Conservation (phyloP, 2,888 invertebrate species). For the Caenorhabditis angaria region DNA sequence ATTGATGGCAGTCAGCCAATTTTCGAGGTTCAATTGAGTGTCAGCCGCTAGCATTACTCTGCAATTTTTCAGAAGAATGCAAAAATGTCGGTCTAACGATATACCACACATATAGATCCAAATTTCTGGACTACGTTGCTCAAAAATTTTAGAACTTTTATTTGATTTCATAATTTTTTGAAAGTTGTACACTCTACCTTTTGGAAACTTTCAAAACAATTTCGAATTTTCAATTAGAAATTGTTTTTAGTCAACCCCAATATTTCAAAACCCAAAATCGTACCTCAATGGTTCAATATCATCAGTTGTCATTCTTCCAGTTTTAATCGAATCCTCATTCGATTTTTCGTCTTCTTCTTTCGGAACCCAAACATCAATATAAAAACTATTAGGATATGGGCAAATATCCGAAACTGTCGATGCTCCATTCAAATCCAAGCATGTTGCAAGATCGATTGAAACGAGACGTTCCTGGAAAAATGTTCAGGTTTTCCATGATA, state of each 20-base stretch:
- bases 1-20: conserved; percentile 88
- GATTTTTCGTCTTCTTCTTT: conserved; percentile 20
- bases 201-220: neutral
- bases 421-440: conserved; percentile 45
- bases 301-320: neutral
- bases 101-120: no score
- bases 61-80: conserved; percentile 26
- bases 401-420: conserved; percentile 34
- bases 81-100: no score
- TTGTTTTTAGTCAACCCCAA: no score
- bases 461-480: conserved; percentile 39
- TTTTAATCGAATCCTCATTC: neutral
- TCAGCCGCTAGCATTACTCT: conserved; percentile 91
- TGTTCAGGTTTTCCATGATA: no score
- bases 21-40: conserved; percentile 85
- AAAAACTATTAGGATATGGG: conserved; percentile 56
- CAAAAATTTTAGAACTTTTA: no score
- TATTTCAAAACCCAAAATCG: neutral
- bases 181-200: neutral
- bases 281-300: conserved; percentile 40
- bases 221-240: no score
- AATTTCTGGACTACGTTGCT: no score
- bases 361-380: conserved; percentile 60
- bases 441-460: conserved; percentile 53
- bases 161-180: no score